phyloP scores from a whole-genome alignment of 2,797 vertebrate species.

The Rachycentron canadum region DNA sequence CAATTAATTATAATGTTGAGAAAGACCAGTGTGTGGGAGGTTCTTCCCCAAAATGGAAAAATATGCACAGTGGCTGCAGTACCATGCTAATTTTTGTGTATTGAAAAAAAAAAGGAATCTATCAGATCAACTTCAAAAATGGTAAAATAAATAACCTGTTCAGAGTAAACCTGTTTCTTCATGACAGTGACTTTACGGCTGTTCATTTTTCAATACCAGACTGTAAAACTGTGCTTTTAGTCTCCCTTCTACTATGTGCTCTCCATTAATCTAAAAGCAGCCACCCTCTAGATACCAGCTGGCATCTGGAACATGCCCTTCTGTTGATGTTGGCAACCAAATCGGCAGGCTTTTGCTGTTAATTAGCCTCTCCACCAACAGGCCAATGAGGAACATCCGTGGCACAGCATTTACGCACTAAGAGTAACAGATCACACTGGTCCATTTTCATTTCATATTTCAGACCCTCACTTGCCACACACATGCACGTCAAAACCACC shows the following conservation, averaged over 20 bases:
- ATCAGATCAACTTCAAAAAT: not conserved
- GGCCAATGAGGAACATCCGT: conserved; percentile 59
- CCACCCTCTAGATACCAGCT: conserved; percentile 69
- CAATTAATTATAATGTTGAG: no score
- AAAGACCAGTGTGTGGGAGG: no score
- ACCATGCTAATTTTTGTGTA: no score
- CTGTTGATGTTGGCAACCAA: conserved; percentile 67
- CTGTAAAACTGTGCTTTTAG: conserved; percentile 39
- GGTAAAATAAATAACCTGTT: not conserved
- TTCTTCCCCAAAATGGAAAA: no score
- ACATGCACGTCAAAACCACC: conserved; percentile 40
- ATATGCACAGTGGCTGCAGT: no score
- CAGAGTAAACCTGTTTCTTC: conserved; percentile 11
- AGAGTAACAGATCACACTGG: conserved; percentile 61
- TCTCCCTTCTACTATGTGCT: conserved; percentile 44
- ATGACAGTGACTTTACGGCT: conserved; percentile 24
- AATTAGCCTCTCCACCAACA: conserved; percentile 66
- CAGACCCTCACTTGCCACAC: conserved; percentile 35
- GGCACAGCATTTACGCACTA: conserved; percentile 50
- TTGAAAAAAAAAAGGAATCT: no score
- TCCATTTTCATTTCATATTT: conserved; percentile 59
- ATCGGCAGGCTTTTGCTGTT: conserved; percentile 60
- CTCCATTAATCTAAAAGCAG: conserved; percentile 69
- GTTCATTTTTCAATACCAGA: conserved; percentile 6
- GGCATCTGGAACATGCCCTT: conserved; percentile 69